phyloP scores from a whole-genome alignment of 2,797 vertebrate genomes.

The Pangasius krempfi region DNA sequence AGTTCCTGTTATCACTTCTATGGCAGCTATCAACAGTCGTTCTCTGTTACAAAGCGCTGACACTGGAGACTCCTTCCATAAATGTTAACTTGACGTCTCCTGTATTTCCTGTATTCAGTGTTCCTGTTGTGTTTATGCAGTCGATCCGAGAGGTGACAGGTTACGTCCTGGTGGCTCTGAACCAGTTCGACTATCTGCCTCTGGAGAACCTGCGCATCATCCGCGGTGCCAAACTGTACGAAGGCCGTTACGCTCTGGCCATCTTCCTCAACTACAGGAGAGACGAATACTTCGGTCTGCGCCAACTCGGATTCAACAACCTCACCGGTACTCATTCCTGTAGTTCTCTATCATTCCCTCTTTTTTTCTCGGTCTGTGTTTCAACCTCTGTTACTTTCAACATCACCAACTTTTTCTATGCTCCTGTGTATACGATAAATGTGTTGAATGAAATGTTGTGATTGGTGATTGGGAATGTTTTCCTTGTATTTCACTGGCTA shows the following conservation, averaged over 20 bases:
- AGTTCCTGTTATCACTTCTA: neutral
- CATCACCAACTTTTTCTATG: neutral
- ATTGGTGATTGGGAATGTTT: neutral
- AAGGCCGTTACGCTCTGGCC: constrained; percentile 89
- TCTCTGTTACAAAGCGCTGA: neutral
- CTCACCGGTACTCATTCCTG: constrained; percentile 78
- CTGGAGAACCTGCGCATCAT: constrained; percentile 96
- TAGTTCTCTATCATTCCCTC: neutral
- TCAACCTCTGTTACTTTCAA: neutral
- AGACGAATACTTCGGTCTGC: constrained; percentile 90
- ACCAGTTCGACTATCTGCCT: constrained; percentile 96
- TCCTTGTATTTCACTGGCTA: neutral
- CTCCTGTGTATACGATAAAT: neutral
- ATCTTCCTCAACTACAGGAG: constrained; percentile 93
- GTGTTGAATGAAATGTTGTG: neutral
- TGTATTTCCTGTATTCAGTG: neutral
- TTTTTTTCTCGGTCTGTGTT: neutral
- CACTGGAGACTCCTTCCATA: neutral
- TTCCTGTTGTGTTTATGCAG: neutral
- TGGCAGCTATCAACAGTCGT: neutral
- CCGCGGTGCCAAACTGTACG: constrained; percentile 92
- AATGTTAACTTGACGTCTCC: neutral
- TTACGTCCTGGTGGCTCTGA: constrained; percentile 94
- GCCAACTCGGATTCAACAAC: constrained; percentile 90
- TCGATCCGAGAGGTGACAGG: constrained; percentile 93